phyloP scores from a whole-genome alignment of 2,113 vertebrate species.

The Diglossa brunneiventris region DNA sequence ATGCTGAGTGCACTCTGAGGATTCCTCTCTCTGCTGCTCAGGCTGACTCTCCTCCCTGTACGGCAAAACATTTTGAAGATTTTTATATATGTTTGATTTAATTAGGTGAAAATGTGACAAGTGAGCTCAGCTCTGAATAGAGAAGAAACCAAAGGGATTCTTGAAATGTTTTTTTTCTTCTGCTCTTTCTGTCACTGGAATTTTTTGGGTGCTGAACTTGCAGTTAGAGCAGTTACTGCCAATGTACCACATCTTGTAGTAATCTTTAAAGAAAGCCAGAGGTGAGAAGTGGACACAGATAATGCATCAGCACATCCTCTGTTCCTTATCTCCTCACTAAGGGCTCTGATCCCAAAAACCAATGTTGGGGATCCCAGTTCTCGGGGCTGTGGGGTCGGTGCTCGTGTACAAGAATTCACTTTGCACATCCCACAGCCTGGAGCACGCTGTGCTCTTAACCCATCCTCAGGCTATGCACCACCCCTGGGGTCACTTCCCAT shows the following conservation, averaged over 20 bases:
- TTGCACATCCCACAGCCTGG: not conserved
- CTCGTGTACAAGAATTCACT: rapidly evolving
- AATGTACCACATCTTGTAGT: not conserved
- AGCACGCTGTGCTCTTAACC: not conserved
- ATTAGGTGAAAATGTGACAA: not conserved
- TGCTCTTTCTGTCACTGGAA: not conserved
- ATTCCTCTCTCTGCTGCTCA: not conserved
- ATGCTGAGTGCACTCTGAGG: not conserved
- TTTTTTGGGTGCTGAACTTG: not conserved
- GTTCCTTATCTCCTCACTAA: not conserved
- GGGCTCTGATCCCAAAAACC: not conserved
- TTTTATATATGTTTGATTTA: not conserved
- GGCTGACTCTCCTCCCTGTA: not conserved
- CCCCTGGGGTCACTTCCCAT: rapidly evolving
- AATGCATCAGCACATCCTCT: not conserved
- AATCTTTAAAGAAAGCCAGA: not conserved
- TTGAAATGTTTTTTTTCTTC: not conserved
- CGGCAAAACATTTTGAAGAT: not conserved
- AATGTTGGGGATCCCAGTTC: not conserved
- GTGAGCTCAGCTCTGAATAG: not conserved
- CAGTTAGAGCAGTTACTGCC: not conserved
- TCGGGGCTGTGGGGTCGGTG: rapidly evolving
- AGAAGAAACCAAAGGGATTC: not conserved
- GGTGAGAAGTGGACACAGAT: not conserved
- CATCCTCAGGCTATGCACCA: not conserved